Evolutionary conservation across 2,113 vertebrate species (phyloP).

Genomic region (Xiphophorus couchianus): DNA sequence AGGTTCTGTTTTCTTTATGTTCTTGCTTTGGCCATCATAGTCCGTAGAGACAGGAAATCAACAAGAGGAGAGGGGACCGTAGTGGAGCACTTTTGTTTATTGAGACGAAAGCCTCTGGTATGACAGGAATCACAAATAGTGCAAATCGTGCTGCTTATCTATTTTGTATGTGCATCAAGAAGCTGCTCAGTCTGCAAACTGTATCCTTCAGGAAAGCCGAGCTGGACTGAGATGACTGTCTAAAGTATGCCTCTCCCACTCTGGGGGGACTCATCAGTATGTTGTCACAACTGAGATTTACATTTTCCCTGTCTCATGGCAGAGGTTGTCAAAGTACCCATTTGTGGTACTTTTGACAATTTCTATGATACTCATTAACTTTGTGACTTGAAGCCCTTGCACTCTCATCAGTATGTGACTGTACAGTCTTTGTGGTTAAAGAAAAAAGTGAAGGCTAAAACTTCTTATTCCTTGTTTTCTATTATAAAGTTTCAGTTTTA

Average conservation of each 20-base stretch:
- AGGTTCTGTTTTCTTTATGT: conserved; percentile 38
- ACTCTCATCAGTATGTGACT: neutral
- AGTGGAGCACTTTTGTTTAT: conserved; percentile 58
- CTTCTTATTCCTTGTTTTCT: neutral
- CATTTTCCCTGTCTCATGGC: conserved; percentile 26
- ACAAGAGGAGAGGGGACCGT: conserved; percentile 29
- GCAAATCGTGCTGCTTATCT: conserved; percentile 40
- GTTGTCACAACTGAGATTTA: conserved; percentile 47
- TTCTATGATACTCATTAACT: neutral
- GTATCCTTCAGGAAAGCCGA: conserved; percentile 15
- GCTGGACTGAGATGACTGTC: conserved; percentile 58
- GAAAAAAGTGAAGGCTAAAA: neutral
- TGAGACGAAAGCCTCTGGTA: conserved; percentile 58
- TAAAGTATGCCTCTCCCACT: conserved; percentile 59
- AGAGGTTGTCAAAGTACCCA: conserved; percentile 14
- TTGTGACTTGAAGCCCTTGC: neutral
- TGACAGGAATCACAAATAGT: conserved; percentile 62
- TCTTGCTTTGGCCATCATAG: conserved; percentile 20
- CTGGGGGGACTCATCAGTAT: conserved; percentile 42
- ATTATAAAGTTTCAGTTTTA: neutral
- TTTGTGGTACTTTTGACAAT: neutral
- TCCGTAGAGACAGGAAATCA: conserved; percentile 59
- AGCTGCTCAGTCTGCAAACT: conserved; percentile 27
- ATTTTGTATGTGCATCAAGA: conserved; percentile 32
- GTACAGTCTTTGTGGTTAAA: neutral